Evolutionary conservation across 2,797 vertebrate species (phyloP).

Genomic region (Okamejei kenojei): DNA sequence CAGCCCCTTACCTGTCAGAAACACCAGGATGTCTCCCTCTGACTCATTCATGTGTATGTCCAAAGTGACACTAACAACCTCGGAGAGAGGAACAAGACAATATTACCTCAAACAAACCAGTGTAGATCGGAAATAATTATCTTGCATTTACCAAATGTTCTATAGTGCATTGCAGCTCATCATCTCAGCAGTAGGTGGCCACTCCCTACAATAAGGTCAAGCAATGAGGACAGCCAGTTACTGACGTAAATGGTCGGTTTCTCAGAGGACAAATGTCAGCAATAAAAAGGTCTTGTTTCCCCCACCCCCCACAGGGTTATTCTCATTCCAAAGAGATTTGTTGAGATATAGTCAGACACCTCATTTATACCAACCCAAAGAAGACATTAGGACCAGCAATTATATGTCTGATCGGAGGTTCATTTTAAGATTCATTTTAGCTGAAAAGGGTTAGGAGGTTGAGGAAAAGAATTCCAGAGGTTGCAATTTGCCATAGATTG

Average conservation of each 20-base stretch:
- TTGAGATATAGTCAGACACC: not conserved
- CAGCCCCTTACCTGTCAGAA: conserved; percentile 73
- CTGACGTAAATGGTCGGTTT: not conserved
- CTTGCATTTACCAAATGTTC: not conserved
- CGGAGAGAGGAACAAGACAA: conserved; percentile 39
- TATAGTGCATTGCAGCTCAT: not conserved
- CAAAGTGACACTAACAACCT: conserved; percentile 83
- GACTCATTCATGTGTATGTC: conserved; percentile 80
- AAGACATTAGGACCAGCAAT: not conserved
- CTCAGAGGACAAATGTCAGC: not conserved
- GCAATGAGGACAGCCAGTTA: conserved; percentile 36
- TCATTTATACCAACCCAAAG: not conserved
- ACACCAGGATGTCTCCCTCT: conserved; percentile 88
- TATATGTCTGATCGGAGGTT: not conserved
- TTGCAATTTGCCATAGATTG: too few relatives aligned
- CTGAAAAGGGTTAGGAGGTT: not conserved
- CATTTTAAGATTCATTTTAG: not conserved
- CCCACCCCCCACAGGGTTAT: too few relatives aligned
- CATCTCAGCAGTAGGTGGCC: not conserved
- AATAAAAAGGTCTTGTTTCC: not conserved
- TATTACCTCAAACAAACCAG: not conserved
- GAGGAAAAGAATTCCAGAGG: not conserved
- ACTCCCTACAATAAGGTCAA: not conserved
- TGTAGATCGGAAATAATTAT: not conserved
- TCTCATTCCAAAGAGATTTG: not conserved